phyloP scores from a whole-genome alignment of 2,888 invertebrate species.

The Plusia festucae region DNA sequence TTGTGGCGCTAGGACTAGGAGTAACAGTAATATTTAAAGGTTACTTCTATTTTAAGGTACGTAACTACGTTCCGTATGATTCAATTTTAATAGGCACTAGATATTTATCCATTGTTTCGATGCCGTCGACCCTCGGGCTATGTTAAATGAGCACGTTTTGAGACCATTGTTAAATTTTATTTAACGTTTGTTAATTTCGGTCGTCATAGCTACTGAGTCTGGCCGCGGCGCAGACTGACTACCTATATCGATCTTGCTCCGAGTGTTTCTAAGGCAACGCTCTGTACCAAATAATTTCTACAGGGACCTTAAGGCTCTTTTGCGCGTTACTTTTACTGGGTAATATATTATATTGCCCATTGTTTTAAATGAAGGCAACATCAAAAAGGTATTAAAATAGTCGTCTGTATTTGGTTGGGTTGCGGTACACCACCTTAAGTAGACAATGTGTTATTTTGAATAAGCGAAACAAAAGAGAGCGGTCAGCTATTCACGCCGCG shows the following conservation, averaged over 20 bases:
- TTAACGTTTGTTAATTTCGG: slow-evolving; percentile 52
- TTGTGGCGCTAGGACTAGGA: slow-evolving; percentile 29
- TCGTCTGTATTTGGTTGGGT: slow-evolving; percentile 50
- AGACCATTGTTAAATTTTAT: slow-evolving; percentile 64
- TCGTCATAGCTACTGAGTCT: slow-evolving; percentile 49
- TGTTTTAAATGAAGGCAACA: slow-evolving; percentile 35
- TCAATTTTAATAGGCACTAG: slow-evolving; percentile 50
- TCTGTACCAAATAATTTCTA: slow-evolving; percentile 37
- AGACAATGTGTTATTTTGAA: slow-evolving; percentile 69
- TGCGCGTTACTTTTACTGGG: slow-evolving; percentile 4
- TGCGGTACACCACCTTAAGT: slow-evolving; percentile 62
- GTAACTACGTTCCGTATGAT: slow-evolving; percentile 36
- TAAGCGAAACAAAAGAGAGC: slow-evolving; percentile 71
- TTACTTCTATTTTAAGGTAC: slow-evolving; percentile 41
- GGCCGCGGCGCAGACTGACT: slow-evolving; percentile 55
- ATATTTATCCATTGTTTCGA: slow-evolving; percentile 65
- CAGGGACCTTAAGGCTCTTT: slow-evolving; percentile 14
- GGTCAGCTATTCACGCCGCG: slow-evolving; percentile 67
- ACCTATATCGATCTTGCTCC: slow-evolving; percentile 60
- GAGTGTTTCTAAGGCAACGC: slow-evolving; percentile 52
- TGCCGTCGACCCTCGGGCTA: slow-evolving; percentile 63
- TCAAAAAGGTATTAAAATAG: slow-evolving; percentile 38
- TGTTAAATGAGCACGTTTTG: slow-evolving; percentile 62
- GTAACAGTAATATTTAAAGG: slow-evolving; percentile 54
- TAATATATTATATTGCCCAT: slow-evolving; percentile 23